Evolutionary conservation across 2,113 vertebrate genomes (phyloP), one percentile per base, ranked within the genome.

Genomic region (Myrmophylax atrothorax): DNA sequence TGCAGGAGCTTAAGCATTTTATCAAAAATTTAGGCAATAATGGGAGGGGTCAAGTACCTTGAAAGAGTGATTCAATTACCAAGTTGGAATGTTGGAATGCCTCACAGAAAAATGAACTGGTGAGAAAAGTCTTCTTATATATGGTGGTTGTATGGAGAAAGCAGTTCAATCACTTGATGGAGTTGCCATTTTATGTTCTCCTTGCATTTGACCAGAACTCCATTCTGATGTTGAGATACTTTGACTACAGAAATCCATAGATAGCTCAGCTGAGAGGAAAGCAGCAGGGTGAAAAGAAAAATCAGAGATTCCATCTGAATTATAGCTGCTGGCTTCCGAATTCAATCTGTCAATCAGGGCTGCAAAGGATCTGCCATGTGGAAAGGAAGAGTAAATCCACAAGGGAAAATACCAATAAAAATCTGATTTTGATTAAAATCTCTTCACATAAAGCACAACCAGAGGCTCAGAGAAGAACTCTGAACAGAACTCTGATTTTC

Each of bases 401-500:
- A 68, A 37, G 82, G 68, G 72, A 90, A 82, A 80, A 80, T 19
- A 46, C 26, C 58, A 84, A 49, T n/a, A 81, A 69, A 88, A 93
- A 55, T 40, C 62, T 59, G 44, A 67, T 92, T 89, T 92, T 94
- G 11, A 74, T 89, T 77, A 77, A 92, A 89, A 90, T 92, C 40
- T 89, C n/a, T 62, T 92, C 69, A 53, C 19, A 78, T 64, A 82
- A 80, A 62, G 44, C 28, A 83, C 40, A n/a, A 44, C 10, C 14
- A 83, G 72, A 60, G 20, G 28, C 33, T 75, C 47, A 38, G n/a
- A 69, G 28, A 31, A 95, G n/a, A 92, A 62, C 62, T 92, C 31
- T 44, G 79, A 79, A 55, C 3, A 38, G 58, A 90, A 68, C 4
- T 20, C 67, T 76, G 49, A 78, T 53, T 76, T 73, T 83, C 46